Evolutionary conservation across 2,888 invertebrate species (phyloP).

Genomic region (Heliconius hortense): DNA sequence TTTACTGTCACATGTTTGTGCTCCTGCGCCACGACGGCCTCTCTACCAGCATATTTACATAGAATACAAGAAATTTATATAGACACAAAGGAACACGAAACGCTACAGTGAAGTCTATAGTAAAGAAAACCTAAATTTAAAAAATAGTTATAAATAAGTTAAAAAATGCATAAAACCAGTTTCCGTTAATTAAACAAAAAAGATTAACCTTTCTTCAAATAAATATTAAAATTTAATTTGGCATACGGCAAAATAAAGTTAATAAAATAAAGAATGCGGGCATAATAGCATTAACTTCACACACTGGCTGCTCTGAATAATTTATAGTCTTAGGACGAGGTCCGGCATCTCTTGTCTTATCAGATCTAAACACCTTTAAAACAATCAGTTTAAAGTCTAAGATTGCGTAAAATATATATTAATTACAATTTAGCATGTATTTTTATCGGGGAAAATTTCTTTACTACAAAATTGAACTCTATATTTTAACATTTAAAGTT

Average conservation of each 20-base stretch:
- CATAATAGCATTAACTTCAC: conserved; percentile 30
- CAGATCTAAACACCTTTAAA: conserved; percentile 12
- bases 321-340: conserved; percentile 14
- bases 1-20: too few relatives aligned
- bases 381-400: neutral
- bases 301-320: conserved; percentile 25
- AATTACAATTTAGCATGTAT: conserved; percentile 21
- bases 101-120: too few relatives aligned
- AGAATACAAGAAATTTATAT: too few relatives aligned
- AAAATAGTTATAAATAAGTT: neutral
- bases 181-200: neutral
- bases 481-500: neutral
- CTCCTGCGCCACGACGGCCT: too few relatives aligned
- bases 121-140: too few relatives aligned
- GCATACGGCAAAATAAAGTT: conserved; percentile 18
- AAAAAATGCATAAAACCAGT: neutral
- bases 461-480: neutral
- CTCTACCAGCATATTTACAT: too few relatives aligned
- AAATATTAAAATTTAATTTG: conserved; percentile 30
- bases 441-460: neutral
- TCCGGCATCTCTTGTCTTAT: conserved; percentile 10
- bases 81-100: too few relatives aligned
- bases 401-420: neutral
- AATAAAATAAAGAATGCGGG: conserved; percentile 27
- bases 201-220: neutral